These are phyloP conservation scores for Neocloeon triangulifer DNA, from an alignment of 1,140 invertebrate genomes.

Conservation along the genomic window DNA sequence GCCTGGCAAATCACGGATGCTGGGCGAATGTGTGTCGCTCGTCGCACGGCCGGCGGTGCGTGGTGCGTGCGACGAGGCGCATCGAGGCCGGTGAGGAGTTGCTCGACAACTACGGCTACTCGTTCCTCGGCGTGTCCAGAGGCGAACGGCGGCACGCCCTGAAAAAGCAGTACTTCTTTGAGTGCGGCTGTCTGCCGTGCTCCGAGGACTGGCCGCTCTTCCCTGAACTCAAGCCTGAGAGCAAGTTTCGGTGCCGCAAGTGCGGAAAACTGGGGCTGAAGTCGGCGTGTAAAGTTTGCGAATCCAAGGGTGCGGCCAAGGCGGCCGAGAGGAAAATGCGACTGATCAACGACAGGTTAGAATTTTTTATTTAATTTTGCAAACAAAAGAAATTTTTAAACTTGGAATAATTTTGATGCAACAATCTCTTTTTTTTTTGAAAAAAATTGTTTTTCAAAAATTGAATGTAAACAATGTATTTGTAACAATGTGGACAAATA, in stretches of 20 bases:
- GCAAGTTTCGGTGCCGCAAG: neutral
- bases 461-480: too few relatives aligned
- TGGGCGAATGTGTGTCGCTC: slow-evolving; percentile 26
- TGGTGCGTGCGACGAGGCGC: slow-evolving; percentile 23
- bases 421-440: too few relatives aligned
- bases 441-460: too few relatives aligned
- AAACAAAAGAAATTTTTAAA: too few relatives aligned
- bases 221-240: neutral
- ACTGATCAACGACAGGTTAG: too few relatives aligned
- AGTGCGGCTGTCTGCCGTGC: slow-evolving; percentile 29
- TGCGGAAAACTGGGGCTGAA: too few relatives aligned
- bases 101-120: slow-evolving; percentile 33
- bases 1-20: slow-evolving; percentile 35
- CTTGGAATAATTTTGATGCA: too few relatives aligned
- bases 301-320: too few relatives aligned
- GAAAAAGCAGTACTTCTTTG: slow-evolving; percentile 28
- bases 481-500: too few relatives aligned
- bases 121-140: slow-evolving; percentile 21
- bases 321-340: too few relatives aligned
- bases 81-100: slow-evolving; percentile 27
- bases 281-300: too few relatives aligned
- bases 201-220: slow-evolving; percentile 22
- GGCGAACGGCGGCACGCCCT: slow-evolving; percentile 20
- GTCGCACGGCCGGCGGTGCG: slow-evolving; percentile 6
- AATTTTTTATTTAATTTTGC: too few relatives aligned